Conservation (phyloP, 2,888 invertebrate species). For the Acleris literana region DNA sequence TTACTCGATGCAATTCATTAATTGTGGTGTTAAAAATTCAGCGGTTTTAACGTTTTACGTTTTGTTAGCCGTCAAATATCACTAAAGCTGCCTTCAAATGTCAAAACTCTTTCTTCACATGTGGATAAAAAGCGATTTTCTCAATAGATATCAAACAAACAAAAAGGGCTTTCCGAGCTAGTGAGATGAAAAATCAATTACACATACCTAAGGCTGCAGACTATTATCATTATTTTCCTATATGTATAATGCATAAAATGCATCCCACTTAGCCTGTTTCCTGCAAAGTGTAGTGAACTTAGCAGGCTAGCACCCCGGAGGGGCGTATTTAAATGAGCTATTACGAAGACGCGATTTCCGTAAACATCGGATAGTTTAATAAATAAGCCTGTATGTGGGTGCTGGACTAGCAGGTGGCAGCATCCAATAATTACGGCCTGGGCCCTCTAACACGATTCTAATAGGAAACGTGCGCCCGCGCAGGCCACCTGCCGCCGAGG, state of each 20-base stretch:
- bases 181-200: not conserved
- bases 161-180: no score
- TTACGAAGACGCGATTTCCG: slow-evolving; percentile 36
- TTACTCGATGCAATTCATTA: no score
- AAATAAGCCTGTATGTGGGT: slow-evolving; percentile 50
- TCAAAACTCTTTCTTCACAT: no score
- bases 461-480: slow-evolving; percentile 70
- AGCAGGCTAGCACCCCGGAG: slow-evolving; percentile 1
- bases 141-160: no score
- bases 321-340: slow-evolving; percentile 30
- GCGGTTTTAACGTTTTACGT: no score
- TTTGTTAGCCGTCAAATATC: no score
- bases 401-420: slow-evolving; percentile 63
- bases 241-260: slow-evolving; percentile 1
- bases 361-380: slow-evolving; percentile 35
- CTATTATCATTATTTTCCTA: not conserved
- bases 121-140: no score
- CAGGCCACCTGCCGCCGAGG: slow-evolving; percentile 62
- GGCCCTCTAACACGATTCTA: slow-evolving; percentile 71
- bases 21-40: no score
- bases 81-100: no score
- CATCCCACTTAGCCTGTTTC: not conserved
- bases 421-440: slow-evolving; percentile 71
- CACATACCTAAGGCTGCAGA: not conserved
- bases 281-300: slow-evolving; percentile 25